Conservation (phyloP, 1,140 invertebrate species). For the Uloborus diversus region DNA sequence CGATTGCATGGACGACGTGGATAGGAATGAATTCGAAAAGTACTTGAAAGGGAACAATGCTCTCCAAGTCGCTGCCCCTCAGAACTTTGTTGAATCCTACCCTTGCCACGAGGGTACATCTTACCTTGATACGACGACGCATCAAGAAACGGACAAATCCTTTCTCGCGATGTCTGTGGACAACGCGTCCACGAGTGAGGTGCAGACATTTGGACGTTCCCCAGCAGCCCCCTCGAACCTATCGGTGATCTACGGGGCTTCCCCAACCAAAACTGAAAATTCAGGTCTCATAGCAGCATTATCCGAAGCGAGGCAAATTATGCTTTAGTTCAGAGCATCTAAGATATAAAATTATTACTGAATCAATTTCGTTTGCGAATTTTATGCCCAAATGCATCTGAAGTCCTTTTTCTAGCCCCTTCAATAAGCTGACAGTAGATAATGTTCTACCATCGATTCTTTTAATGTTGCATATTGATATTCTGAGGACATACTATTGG, state of each 20-base stretch:
- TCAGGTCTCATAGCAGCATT: conserved; percentile 47
- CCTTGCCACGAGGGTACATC: conserved; percentile 11
- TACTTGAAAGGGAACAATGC: conserved; percentile 33
- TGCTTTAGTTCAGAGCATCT: conserved; percentile 44
- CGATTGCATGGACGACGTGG: conserved; percentile 33
- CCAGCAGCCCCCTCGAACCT: conserved; percentile 20
- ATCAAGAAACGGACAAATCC: conserved; percentile 22
- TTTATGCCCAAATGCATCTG: too few relatives aligned
- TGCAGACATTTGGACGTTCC: not conserved
- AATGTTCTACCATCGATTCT: too few relatives aligned
- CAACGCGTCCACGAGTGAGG: not conserved
- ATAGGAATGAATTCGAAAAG: conserved; percentile 44
- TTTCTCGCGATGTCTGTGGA: conserved; percentile 34
- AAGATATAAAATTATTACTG: too few relatives aligned
- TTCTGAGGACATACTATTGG: too few relatives aligned
- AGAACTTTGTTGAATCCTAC: conserved; percentile 3
- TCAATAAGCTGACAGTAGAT: too few relatives aligned
- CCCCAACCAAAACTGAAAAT: conserved; percentile 40
- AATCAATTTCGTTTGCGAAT: too few relatives aligned
- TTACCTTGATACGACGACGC: conserved; percentile 10
- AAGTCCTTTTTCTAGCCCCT: too few relatives aligned
- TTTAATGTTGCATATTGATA: too few relatives aligned
- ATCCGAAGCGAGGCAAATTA: conserved; percentile 44
- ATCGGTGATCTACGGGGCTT: conserved; percentile 27
- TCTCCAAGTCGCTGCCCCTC: not conserved